Conservation (phyloP, 2,888 invertebrate genomes). For the Ariolimax columbianus region DNA sequence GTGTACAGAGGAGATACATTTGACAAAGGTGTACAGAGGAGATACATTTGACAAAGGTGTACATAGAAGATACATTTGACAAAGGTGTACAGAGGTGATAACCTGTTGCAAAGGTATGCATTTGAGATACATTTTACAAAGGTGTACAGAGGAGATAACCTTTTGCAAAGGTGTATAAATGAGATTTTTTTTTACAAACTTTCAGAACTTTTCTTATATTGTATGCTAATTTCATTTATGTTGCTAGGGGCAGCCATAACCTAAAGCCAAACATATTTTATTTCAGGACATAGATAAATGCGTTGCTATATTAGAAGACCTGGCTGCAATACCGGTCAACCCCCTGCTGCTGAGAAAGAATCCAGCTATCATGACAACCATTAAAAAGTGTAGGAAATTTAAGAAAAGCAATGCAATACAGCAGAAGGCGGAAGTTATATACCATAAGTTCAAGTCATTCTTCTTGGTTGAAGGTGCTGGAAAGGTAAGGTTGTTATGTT, state of each 20-base stretch:
- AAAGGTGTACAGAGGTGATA: too few relatives aligned
- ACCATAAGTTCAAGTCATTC: conserved; percentile 78
- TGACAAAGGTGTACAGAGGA: too few relatives aligned
- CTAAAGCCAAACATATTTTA: not conserved
- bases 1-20: too few relatives aligned
- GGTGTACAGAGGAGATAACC: too few relatives aligned
- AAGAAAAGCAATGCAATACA: conserved; percentile 76
- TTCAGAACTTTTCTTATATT: not conserved
- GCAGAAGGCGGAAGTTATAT: conserved; percentile 78
- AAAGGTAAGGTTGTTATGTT: conserved; percentile 15
- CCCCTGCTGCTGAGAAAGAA: conserved; percentile 77
- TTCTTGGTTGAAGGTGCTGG: conserved; percentile 72
- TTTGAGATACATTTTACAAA: not conserved
- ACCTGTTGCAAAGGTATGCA: too few relatives aligned
- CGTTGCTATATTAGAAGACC: conserved; percentile 76
- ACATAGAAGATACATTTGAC: too few relatives aligned
- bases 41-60: too few relatives aligned
- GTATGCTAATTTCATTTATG: not conserved
- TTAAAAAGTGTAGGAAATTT: conserved; percentile 78
- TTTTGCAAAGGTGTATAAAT: too few relatives aligned
- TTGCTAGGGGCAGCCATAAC: not conserved
- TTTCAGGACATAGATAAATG: conserved; percentile 77
- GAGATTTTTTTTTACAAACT: not conserved
- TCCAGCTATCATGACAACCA: conserved; percentile 78
- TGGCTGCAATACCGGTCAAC: conserved; percentile 74